Percentiles rank a stretch among this genome's conserved stretches.
phyloP scores from a whole-genome alignment of 2,888 invertebrate species.

The Brenthis ino region DNA sequence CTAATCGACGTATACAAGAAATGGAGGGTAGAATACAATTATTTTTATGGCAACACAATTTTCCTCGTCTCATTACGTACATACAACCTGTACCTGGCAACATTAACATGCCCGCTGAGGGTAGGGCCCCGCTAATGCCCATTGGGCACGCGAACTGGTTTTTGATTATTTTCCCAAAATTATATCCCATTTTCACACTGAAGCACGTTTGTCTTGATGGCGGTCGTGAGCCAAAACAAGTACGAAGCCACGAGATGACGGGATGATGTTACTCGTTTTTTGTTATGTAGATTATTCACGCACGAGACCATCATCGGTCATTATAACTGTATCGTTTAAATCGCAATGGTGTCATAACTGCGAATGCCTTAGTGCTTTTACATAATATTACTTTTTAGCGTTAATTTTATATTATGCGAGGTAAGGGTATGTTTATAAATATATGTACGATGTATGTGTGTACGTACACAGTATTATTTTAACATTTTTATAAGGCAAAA shows the following conservation, averaged over 20 bases:
- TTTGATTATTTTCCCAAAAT: conserved; percentile 81
- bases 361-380: background rate
- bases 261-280: conserved; percentile 35
- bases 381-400: background rate
- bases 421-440: background rate
- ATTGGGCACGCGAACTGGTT: conserved; percentile 77
- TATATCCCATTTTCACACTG: conserved; percentile 81
- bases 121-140: conserved; percentile 77
- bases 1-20: conserved; percentile 43
- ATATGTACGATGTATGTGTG: too few relatives aligned
- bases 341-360: conserved; percentile 8
- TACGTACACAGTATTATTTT: background rate
- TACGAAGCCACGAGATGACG: conserved; percentile 50
- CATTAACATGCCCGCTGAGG: conserved; percentile 76
- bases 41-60: conserved; percentile 83
- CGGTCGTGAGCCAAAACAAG: conserved; percentile 73
- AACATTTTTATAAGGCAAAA: too few relatives aligned
- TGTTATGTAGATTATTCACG: conserved; percentile 32
- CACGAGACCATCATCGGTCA: conserved; percentile 19
- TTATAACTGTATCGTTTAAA: conserved; percentile 26
- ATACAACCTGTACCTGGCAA: conserved; percentile 75
- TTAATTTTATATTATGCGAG: background rate
- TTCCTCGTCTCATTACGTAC: conserved; percentile 81
- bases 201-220: conserved; percentile 57
- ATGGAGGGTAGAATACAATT: conserved; percentile 71